phyloP scores from a whole-genome alignment of 2,888 invertebrate species.

The Ectropis crepuscularia region DNA sequence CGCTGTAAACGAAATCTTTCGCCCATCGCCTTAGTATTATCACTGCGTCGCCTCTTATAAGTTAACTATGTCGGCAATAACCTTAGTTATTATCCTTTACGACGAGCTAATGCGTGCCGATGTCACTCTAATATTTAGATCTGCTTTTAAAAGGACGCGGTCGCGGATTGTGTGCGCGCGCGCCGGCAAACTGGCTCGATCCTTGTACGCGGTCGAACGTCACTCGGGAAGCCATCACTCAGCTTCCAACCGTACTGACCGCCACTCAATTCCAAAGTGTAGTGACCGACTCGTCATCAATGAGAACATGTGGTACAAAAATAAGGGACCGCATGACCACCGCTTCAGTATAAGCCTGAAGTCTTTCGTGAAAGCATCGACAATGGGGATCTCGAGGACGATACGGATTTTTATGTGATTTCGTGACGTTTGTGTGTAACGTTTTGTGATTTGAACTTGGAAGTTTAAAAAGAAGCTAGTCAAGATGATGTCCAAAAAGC shows the following conservation, averaged over 20 bases:
- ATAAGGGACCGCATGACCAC: constrained; percentile 47
- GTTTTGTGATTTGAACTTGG: constrained; percentile 47
- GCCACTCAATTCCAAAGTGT: constrained; percentile 23
- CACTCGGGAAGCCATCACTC: constrained; percentile 63
- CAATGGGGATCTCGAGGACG: constrained; percentile 58
- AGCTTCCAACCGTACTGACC: constrained; percentile 30
- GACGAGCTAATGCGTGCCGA: constrained; percentile 74
- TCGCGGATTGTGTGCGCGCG: constrained; percentile 63
- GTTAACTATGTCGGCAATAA: constrained; percentile 69
- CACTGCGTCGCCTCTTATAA: constrained; percentile 63
- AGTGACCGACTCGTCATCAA: constrained; percentile 46
- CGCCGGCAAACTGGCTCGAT: constrained; percentile 72
- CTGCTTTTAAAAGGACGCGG: constrained; percentile 78
- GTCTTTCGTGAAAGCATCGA: constrained; percentile 54
- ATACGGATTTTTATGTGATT: constrained; percentile 67
- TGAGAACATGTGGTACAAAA: constrained; percentile 62
- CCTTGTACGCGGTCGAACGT: constrained; percentile 72
- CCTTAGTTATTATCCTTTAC: constrained; percentile 83
- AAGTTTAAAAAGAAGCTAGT: constrained; percentile 53
- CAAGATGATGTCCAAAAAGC: constrained; percentile 92
- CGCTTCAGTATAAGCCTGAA: constrained; percentile 50
- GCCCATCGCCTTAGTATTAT: constrained; percentile 65
- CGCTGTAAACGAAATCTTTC: constrained; percentile 80
- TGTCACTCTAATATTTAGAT: constrained; percentile 79
- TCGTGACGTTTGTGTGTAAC: constrained; percentile 46